Base-by-base conservation (phyloP, 2,888 invertebrate genomes). In the Drosophila siamana region DNA sequence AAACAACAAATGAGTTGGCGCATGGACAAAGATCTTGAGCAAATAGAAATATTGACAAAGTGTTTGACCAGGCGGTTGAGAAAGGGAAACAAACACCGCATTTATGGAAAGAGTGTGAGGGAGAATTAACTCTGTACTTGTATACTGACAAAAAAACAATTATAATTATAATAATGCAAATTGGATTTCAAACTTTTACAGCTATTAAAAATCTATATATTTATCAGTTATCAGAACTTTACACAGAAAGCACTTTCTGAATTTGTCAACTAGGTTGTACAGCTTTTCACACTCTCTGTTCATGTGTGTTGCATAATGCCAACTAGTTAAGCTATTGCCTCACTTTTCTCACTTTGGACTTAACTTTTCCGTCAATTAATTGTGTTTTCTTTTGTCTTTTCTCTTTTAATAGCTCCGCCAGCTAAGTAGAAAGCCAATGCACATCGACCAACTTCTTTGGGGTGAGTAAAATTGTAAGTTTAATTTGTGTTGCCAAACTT, bases 1-100 rank as follows among this genome's bases (percentile, higher is more conserved):
- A 84, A 85, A 85, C 69, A 87, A 85, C 82, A 81, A 86, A 80
- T 78, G 64, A 80, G 59, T 70, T 86, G 80, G 80, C 80, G 80
- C 81, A 81, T 69, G 81, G 67, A 51, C 78, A 76, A 68, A 65
- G 80, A 74, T 74, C 74, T 68, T 65, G 36, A 48, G 55, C 50
- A 72, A 82, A 86, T 69, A 86, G 24, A 64, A 48, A 47, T 60
- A 47, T 62, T 62, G 44, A 55, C 55, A 55, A 55, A 44, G 55
- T 56, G 55, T 44, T 55, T 55, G 55, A 55, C 6, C 43, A 44
- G 33, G 9, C 11, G 43, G 44, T 43, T 44, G 13, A 11, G 33
- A 30, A 54, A 41, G 41, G 19, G n/a, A 22, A 41, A 30, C 26
- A 13, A 15, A 15, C 15, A 26, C 4, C 13, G 19, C 28, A 41